Evolutionary conservation across 2,888 invertebrate species (phyloP).

Genomic region (Euplexia lucipara): DNA sequence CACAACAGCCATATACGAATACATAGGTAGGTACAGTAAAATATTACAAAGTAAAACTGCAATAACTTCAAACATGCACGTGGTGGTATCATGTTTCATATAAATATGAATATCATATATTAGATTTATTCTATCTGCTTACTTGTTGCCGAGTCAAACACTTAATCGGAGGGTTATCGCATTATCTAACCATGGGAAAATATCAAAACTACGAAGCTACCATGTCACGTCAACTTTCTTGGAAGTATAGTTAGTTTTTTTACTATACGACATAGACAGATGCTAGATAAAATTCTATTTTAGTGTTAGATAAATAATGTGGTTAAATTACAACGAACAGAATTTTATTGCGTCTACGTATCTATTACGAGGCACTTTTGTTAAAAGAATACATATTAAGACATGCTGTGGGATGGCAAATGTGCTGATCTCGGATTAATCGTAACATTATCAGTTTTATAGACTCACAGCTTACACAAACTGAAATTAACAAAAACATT

Average conservation of each 20-base stretch:
- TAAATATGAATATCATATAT: slow-evolving; percentile 32
- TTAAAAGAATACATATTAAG: background rate
- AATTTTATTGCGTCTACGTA: too few relatives aligned
- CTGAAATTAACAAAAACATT: too few relatives aligned
- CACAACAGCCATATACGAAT: background rate
- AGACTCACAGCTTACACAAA: too few relatives aligned
- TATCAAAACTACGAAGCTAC: slow-evolving; percentile 58
- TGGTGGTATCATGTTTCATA: slow-evolving; percentile 36
- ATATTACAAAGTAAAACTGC: slow-evolving; percentile 21
- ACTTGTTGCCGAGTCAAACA: slow-evolving; percentile 63
- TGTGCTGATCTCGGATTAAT: background rate
- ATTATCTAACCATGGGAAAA: slow-evolving; percentile 69
- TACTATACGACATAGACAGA: slow-evolving; percentile 26
- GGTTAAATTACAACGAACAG: too few relatives aligned
- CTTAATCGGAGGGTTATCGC: slow-evolving; percentile 70
- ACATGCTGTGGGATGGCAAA: background rate
- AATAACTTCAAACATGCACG: slow-evolving; percentile 22
- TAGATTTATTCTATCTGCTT: slow-evolving; percentile 42
- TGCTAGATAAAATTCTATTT: slow-evolving; percentile 54
- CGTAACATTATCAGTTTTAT: too few relatives aligned
- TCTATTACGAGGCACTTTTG: background rate
- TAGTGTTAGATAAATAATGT: slow-evolving; percentile 39
- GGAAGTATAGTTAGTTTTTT: slow-evolving; percentile 53
- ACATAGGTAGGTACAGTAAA: slow-evolving; percentile 2
- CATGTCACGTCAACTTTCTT: slow-evolving; percentile 59